Percentiles rank a stretch among this genome's conserved stretches.
Conservation (phyloP, 1,140 invertebrate genomes). For the Calycopis cecrops region DNA sequence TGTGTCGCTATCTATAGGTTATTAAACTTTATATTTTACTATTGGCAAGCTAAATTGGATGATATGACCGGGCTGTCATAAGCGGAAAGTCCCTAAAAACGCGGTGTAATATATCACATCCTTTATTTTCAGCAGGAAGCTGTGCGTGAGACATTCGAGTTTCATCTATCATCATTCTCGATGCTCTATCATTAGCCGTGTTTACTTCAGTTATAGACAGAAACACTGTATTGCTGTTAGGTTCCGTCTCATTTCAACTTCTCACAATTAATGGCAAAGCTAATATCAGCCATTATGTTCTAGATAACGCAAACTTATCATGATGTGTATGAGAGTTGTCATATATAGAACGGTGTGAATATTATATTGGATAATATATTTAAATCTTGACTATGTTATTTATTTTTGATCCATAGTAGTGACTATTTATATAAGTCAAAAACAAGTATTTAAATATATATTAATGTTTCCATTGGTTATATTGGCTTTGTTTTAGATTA, state of each 20-base stretch:
- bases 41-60: neutral
- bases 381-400: too few relatives aligned
- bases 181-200: slow-evolving; percentile 64
- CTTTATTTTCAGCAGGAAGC: slow-evolving; percentile 37
- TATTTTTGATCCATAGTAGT: too few relatives aligned
- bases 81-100: slow-evolving; percentile 25
- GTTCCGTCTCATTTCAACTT: slow-evolving; percentile 25
- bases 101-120: slow-evolving; percentile 43
- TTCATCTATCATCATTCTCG: slow-evolving; percentile 69
- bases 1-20: too few relatives aligned
- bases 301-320: too few relatives aligned
- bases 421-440: too few relatives aligned
- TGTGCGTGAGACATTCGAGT: slow-evolving; percentile 62
- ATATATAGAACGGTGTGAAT: too few relatives aligned
- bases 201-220: slow-evolving; percentile 55
- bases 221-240: slow-evolving; percentile 67
- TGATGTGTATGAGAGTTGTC: too few relatives aligned
- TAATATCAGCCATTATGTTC: neutral
- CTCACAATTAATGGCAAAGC: slow-evolving; percentile 5
- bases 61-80: slow-evolving; percentile 7
- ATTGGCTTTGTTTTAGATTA: too few relatives aligned
- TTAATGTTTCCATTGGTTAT: too few relatives aligned
- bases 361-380: too few relatives aligned
- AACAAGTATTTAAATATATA: too few relatives aligned
- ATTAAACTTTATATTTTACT: too few relatives aligned